Percentiles rank a stretch among this genome's conserved stretches.
Evolutionary conservation across 2,113 vertebrate species (phyloP).

Genomic region (Sprattus sprattus): DNA sequence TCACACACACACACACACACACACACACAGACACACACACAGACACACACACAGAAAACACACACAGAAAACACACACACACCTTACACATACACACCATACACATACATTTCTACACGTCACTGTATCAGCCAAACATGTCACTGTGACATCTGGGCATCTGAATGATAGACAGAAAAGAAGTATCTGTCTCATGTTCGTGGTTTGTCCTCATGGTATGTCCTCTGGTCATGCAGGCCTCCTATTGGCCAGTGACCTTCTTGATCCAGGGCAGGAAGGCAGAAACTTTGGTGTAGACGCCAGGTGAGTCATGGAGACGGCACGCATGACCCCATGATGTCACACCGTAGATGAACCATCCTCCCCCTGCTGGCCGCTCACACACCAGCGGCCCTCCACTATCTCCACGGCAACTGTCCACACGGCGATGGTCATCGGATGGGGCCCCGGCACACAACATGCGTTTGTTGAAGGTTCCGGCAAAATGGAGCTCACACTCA

Average conservation of each 20-base stretch:
- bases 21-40: background rate
- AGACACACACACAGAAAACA: constrained; percentile 19
- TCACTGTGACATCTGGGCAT: background rate
- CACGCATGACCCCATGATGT: constrained; percentile 97
- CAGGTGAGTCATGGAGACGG: constrained; percentile 85
- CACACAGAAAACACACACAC: constrained; percentile 5
- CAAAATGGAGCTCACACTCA: constrained; percentile 85
- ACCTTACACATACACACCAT: constrained; percentile 20
- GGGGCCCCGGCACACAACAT: constrained; percentile 93
- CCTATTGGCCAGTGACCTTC: constrained; percentile 77
- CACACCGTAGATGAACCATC: constrained; percentile 91
- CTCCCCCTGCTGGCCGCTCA: constrained; percentile 73
- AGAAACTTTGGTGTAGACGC: constrained; percentile 95
- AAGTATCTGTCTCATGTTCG: background rate
- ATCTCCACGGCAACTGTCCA: constrained; percentile 96
- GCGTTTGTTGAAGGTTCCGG: constrained; percentile 83
- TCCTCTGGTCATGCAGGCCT: constrained; percentile 8
- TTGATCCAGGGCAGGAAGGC: constrained; percentile 90
- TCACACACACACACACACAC: too few relatives aligned
- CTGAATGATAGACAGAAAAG: background rate
- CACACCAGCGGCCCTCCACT: constrained; percentile 94
- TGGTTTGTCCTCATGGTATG: background rate
- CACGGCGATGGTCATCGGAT: constrained; percentile 71
- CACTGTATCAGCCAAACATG: background rate
- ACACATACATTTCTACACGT: constrained; percentile 11